These are phyloP conservation scores for Graptemys geographica DNA, from an alignment of 2,797 vertebrate species.

Conservation along the genomic window DNA sequence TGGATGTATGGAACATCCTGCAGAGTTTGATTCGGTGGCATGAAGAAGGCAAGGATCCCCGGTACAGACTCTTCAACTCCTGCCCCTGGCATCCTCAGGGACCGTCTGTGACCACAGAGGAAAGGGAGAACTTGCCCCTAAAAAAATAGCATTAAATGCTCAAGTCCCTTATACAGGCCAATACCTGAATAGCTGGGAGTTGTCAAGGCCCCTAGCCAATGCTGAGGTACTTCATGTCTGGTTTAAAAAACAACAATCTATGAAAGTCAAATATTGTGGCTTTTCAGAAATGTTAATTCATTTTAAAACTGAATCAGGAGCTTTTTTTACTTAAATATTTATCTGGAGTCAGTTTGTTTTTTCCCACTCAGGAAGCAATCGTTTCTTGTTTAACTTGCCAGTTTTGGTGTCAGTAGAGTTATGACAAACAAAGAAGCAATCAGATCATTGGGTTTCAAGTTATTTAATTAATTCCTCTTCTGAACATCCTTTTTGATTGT, in stretches of 20 bases:
- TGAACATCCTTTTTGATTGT: neutral
- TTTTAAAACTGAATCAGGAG: neutral
- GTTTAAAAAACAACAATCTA: neutral
- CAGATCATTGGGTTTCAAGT: neutral
- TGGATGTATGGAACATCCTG: neutral
- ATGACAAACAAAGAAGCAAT: neutral
- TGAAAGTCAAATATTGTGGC: neutral
- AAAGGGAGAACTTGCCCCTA: neutral
- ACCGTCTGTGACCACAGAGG: neutral
- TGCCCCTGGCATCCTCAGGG: neutral
- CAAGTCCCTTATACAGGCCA: neutral
- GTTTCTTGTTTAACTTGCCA: neutral
- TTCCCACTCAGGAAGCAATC: neutral
- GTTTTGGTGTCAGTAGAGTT: neutral
- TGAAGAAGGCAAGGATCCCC: accelerated
- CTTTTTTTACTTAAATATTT: neutral
- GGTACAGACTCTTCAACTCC: neutral
- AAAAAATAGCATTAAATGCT: neutral
- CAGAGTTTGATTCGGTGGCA: neutral
- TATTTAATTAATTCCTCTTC: neutral
- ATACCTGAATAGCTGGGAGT: neutral
- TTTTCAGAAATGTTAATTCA: neutral
- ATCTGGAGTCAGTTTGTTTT: accelerated
- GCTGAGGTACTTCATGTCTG: neutral
- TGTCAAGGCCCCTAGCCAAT: neutral